Evolutionary conservation across 2,113 vertebrate genomes (phyloP).

Genomic region (Uropsilus gracilis): DNA sequence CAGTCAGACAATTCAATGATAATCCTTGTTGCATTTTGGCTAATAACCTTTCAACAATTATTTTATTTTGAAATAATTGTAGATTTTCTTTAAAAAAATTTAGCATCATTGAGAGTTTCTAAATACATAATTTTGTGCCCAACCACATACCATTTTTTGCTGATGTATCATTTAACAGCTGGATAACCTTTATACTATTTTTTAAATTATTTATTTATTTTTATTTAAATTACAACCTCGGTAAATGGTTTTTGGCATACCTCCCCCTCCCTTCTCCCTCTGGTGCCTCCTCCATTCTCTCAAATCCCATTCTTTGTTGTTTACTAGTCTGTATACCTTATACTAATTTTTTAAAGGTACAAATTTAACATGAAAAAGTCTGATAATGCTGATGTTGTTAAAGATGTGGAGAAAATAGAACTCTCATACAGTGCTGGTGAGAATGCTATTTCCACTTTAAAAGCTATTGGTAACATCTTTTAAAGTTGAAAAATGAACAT

Average conservation of each 20-base stretch:
- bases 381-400: background rate
- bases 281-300: no score
- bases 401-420: background rate
- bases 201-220: no score
- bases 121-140: background rate
- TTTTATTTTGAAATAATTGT: slow-evolving; percentile 23
- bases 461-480: background rate
- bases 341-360: background rate
- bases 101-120: background rate
- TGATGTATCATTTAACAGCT: background rate
- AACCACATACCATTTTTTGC: background rate
- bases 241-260: no score
- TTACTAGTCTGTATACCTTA: no score
- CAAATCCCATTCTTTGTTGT: no score
- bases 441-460: background rate
- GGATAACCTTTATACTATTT: background rate
- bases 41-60: background rate
- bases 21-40: background rate
- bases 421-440: background rate
- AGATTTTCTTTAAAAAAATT: background rate
- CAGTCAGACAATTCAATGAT: background rate
- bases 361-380: background rate
- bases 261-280: no score
- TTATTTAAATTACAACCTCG: no score
- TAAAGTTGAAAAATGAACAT: background rate